Conservation (phyloP, 2,797 vertebrate genomes). For the Acanthiza pusilla region DNA sequence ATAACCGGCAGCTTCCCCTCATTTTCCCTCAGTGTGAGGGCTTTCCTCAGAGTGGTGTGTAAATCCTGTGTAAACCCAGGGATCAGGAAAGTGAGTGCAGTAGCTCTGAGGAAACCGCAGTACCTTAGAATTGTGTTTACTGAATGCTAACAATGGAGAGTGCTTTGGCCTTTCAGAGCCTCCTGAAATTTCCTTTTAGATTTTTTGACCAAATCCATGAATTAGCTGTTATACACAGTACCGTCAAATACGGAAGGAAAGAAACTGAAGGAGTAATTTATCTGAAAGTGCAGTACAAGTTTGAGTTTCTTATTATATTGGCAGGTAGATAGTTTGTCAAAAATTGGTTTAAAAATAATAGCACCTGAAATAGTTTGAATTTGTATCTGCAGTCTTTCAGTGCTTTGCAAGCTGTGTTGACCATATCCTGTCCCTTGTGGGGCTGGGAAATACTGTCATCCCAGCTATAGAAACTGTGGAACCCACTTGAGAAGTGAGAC, state of each 20-base stretch:
- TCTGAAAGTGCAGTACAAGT: background rate
- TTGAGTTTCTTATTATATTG: background rate
- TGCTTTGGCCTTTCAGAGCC: background rate
- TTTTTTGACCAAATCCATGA: background rate
- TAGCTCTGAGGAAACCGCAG: background rate
- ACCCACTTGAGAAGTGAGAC: background rate
- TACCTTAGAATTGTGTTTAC: background rate
- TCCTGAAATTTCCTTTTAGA: background rate
- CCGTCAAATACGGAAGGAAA: background rate
- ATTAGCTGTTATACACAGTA: background rate
- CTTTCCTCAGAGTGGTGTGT: background rate
- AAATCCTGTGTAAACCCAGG: background rate
- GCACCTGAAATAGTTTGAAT: background rate
- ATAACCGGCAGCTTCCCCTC: background rate
- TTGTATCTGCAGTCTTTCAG: background rate
- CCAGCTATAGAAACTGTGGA: background rate
- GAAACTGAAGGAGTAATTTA: background rate
- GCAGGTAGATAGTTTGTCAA: background rate
- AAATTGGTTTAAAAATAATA: background rate
- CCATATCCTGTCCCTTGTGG: background rate
- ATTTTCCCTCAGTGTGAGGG: background rate
- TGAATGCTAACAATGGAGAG: background rate
- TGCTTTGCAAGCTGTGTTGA: background rate
- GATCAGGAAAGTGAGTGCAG: background rate
- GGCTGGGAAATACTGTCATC: background rate